Conservation (phyloP, 2,113 vertebrate species). For the Indicator maculatus region DNA sequence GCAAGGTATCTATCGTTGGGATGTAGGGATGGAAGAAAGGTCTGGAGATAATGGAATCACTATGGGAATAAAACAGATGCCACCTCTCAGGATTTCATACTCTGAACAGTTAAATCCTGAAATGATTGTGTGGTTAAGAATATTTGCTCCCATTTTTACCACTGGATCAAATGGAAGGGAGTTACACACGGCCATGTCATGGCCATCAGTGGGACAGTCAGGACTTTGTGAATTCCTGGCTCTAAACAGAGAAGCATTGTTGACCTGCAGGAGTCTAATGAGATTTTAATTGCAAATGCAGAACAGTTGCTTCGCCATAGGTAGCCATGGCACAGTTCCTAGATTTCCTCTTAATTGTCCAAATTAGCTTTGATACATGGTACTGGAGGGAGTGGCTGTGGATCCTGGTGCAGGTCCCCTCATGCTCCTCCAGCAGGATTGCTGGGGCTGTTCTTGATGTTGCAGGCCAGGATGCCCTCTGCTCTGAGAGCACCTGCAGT, state of each 20-base stretch:
- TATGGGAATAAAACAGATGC: background rate
- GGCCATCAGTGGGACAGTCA: background rate
- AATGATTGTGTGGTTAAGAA: background rate
- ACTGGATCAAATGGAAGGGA: background rate
- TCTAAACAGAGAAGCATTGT: background rate
- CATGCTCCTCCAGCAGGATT: background rate
- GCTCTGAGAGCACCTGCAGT: background rate
- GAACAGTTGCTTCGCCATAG: conserved; percentile 40
- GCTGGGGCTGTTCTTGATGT: background rate
- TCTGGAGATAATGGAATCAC: background rate
- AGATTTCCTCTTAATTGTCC: background rate
- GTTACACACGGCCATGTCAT: background rate
- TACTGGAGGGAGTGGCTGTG: background rate
- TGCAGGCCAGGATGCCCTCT: background rate
- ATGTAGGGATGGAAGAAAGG: background rate
- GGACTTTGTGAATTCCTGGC: background rate
- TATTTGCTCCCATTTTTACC: background rate
- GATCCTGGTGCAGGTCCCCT: background rate
- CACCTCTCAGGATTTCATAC: background rate
- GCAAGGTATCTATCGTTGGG: background rate
- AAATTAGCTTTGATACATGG: background rate
- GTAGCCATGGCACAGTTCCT: conserved; percentile 37
- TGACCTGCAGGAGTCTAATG: conserved; percentile 44
- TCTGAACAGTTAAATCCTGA: background rate
- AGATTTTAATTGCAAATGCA: conserved; percentile 19